Percentiles rank a stretch among this genome's conserved stretches.
These are phyloP conservation scores for Phoenicopterus ruber DNA, from an alignment of 2,113 vertebrate genomes.

Conservation along the genomic window DNA sequence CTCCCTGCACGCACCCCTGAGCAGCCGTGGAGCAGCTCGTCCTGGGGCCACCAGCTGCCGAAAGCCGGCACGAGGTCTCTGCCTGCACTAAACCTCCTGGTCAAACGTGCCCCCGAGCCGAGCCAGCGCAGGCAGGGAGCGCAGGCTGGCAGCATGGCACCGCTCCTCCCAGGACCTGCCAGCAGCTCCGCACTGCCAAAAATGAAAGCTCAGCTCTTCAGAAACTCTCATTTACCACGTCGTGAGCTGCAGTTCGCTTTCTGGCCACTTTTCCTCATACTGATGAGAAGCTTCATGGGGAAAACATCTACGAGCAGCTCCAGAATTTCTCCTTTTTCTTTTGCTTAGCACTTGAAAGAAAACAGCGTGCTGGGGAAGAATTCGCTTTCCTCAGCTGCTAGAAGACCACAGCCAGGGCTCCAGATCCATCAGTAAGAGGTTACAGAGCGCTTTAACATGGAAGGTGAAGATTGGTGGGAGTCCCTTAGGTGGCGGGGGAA, in stretches of 20 bases:
- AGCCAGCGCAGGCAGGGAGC: neutral
- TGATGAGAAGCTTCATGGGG: neutral
- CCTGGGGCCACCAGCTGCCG: fast-evolving
- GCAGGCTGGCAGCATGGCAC: neutral
- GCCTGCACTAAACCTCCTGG: fast-evolving
- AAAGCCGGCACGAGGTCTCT: neutral
- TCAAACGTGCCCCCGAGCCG: fast-evolving
- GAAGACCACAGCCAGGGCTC: neutral
- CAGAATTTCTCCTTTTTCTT: neutral
- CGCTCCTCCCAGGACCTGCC: neutral
- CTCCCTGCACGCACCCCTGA: neutral
- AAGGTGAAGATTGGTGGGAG: neutral
- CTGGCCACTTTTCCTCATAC: neutral
- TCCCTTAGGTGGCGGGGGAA: neutral
- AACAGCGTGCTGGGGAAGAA: neutral
- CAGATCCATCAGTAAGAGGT: neutral
- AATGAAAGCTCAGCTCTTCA: neutral
- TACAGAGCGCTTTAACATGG: fast-evolving
- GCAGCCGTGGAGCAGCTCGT: fast-evolving
- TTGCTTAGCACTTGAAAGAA: neutral
- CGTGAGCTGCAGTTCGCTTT: neutral
- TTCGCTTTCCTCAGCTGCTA: neutral
- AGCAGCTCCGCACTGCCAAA: neutral
- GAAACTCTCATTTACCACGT: neutral
- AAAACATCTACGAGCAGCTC: neutral